Evolutionary conservation across 2,888 invertebrate genomes (phyloP).

Genomic region (Leptura quadrifasciata): DNA sequence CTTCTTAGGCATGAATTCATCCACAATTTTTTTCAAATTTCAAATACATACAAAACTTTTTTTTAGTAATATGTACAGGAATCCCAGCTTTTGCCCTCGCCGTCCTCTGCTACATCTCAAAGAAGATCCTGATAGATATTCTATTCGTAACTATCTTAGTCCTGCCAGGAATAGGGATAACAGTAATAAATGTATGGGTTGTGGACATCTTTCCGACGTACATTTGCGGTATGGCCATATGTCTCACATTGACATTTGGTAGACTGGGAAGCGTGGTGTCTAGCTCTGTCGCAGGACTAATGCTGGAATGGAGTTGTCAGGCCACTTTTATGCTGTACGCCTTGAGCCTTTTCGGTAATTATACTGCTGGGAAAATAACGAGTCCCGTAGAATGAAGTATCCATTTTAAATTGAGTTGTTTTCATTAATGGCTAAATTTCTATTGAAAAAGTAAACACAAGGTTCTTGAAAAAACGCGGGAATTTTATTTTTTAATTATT

Average conservation of each 20-base stretch:
- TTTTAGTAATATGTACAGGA: slow-evolving; percentile 54
- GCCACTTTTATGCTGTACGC: slow-evolving; percentile 50
- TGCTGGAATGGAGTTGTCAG: slow-evolving; percentile 51
- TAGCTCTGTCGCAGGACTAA: slow-evolving; percentile 51
- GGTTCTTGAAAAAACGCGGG: too few relatives aligned
- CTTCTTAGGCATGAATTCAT: too few relatives aligned
- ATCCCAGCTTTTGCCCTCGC: slow-evolving; percentile 46
- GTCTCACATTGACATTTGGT: slow-evolving; percentile 49
- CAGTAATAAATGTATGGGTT: slow-evolving; percentile 58
- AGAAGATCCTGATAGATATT: slow-evolving; percentile 58
- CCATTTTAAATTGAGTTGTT: too few relatives aligned
- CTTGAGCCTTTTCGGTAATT: slow-evolving; percentile 46
- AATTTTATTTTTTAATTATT: too few relatives aligned
- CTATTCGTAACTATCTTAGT: slow-evolving; percentile 60
- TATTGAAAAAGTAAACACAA: too few relatives aligned
- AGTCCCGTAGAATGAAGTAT: too few relatives aligned
- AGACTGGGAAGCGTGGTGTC: slow-evolving; percentile 50
- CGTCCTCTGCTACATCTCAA: slow-evolving; percentile 55
- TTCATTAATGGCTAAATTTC: too few relatives aligned
- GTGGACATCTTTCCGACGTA: slow-evolving; percentile 54
- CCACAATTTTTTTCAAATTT: too few relatives aligned
- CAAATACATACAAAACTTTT: too few relatives aligned
- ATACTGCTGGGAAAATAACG: too few relatives aligned
- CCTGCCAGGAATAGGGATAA: slow-evolving; percentile 61
- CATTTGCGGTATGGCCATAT: slow-evolving; percentile 51